Evolutionary conservation across 2,113 vertebrate genomes (phyloP).

Genomic region (Miniopterus natalensis): DNA sequence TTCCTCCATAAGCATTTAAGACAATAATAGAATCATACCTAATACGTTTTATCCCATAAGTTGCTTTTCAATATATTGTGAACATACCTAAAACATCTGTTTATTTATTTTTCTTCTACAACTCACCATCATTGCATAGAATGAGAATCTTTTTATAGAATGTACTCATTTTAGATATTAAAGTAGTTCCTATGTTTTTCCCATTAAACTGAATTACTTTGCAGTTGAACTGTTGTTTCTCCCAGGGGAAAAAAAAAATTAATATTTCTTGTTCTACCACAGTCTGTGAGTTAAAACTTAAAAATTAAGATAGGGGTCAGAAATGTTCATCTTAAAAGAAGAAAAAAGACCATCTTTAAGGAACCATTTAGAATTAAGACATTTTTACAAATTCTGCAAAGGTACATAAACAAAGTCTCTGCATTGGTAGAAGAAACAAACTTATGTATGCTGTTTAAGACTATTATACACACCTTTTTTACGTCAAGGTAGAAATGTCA

Average conservation of each 20-base stretch:
- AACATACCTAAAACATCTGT: background rate
- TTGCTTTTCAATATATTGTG: no score
- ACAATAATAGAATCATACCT: background rate
- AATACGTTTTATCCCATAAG: background rate
- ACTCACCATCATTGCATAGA: background rate
- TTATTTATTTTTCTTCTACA: background rate
- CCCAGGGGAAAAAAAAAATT: slow-evolving; percentile 87
- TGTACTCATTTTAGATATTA: background rate
- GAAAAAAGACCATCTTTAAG: background rate
- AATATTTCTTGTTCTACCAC: slow-evolving; percentile 84
- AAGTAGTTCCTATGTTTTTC: background rate
- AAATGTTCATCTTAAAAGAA: slow-evolving; percentile 62
- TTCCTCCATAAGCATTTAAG: background rate
- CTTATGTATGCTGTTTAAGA: background rate
- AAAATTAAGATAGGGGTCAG: slow-evolving; percentile 53
- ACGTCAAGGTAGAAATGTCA: background rate
- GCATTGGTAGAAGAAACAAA: slow-evolving; percentile 17
- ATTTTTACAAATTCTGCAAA: slow-evolving; percentile 28
- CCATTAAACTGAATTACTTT: slow-evolving; percentile 1
- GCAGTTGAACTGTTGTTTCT: background rate
- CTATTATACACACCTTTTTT: background rate
- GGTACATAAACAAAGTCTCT: background rate
- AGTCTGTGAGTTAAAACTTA: slow-evolving; percentile 69
- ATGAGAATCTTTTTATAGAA: background rate
- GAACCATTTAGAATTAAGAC: slow-evolving; percentile 57